A percentile compares a stretch with the other conserved stretches of the same genome.
Conservation (phyloP, 2,113 vertebrate species). For the Furnarius figulus region DNA sequence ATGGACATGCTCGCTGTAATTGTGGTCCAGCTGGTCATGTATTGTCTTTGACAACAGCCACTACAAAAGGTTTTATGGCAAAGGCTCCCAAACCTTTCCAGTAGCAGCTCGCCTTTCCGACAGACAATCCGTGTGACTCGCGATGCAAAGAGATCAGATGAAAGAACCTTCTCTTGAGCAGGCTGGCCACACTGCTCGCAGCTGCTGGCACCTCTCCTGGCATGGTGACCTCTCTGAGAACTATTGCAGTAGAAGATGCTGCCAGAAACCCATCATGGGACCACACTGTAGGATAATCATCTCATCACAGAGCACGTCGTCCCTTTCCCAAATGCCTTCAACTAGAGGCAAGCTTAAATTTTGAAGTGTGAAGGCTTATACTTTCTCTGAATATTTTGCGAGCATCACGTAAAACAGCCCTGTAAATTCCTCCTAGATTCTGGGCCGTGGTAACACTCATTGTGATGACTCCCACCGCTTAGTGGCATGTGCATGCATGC, state of each 20-base stretch:
- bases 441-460: background rate
- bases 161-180: background rate
- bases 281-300: rapidly evolving
- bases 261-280: background rate
- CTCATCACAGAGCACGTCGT: background rate
- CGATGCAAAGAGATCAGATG: background rate
- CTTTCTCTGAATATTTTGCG: background rate
- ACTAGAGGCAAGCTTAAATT: background rate
- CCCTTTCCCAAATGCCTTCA: background rate
- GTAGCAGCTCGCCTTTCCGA: background rate
- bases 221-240: background rate
- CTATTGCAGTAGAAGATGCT: background rate
- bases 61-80: conserved; percentile 24
- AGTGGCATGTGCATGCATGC: rapidly evolving
- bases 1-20: background rate
- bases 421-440: background rate
- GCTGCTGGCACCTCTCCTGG: background rate
- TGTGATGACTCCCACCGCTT: background rate
- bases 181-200: rapidly evolving
- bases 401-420: background rate
- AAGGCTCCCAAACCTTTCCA: background rate
- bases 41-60: conserved; percentile 21
- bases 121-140: background rate
- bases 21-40: background rate
- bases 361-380: background rate